Conservation (phyloP, 2,797 vertebrate species). For the Emys orbicularis region DNA sequence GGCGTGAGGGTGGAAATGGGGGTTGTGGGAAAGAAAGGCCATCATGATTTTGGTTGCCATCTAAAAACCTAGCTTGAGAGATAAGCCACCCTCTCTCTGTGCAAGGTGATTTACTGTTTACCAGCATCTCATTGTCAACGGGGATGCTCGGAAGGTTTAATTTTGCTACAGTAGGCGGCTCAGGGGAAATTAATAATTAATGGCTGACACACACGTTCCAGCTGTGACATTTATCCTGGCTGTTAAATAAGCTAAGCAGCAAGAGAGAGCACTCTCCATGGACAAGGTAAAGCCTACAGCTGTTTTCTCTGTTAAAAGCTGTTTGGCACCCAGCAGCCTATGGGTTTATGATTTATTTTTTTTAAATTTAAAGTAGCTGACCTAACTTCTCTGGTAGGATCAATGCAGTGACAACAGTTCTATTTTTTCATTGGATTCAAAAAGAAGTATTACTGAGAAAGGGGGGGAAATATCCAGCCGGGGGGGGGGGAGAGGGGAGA, state of each 20-base stretch:
- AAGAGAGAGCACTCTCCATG: not conserved
- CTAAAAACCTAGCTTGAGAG: accelerated
- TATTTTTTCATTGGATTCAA: not conserved
- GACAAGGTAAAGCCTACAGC: not conserved
- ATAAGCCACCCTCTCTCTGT: accelerated
- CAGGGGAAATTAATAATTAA: not conserved
- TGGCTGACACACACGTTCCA: not conserved
- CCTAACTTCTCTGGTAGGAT: not conserved
- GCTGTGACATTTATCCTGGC: accelerated
- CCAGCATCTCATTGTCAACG: accelerated
- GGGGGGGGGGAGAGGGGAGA: not conserved
- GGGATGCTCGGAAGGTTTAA: accelerated
- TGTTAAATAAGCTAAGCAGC: not conserved
- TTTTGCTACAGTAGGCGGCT: accelerated
- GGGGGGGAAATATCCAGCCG: not conserved
- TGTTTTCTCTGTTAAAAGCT: not conserved
- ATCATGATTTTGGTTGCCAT: not conserved
- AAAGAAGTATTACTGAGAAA: not conserved
- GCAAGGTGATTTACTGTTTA: accelerated
- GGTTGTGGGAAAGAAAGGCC: not conserved
- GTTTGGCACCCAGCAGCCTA: not conserved
- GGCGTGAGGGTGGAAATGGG: not conserved
- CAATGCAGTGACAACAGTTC: not conserved
- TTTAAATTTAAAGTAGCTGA: not conserved
- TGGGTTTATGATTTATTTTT: not conserved